Base-by-base conservation (phyloP, 2,888 invertebrate species). In the Leptopilina syphax region DNA sequence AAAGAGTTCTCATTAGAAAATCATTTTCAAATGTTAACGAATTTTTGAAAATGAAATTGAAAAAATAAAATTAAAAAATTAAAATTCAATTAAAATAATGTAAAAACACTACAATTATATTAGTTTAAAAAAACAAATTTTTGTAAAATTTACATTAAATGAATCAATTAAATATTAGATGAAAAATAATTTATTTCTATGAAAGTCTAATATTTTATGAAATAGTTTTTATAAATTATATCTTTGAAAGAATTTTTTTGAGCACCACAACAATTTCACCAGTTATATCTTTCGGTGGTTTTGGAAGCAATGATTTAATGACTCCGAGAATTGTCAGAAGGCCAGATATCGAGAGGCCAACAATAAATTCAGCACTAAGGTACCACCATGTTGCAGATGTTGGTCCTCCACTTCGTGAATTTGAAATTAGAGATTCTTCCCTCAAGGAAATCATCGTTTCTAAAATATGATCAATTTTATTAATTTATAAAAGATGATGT, bases 191-290 rank as follows among this genome's bases (percentile, higher is more conserved):
- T 34, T 34, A 34, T 34, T 34, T 34, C 34, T 27, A 27, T 27
- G 3, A 27, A 3, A 27, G 27, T 27, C 27, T 27, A 27, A 27
- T 27, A 27, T 27, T 27, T 27, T 27, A 0, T 1, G 27, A 27
- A 27, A 27, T 60, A 1, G 41, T 47, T 44, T 50, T 70, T 13
- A 57, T 27, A 8, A 57, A 24, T 70, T 57, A 7, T 47, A 47
- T 47, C 47, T 70, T 79, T 7, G n/a, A 76, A 76, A 54, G 1
- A 57, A n/a, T 7, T 60, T n/a, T 60, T 60, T 60, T 18, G 18
- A 60, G 85, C 85, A 91, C 92, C 87, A 92, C 70, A 65, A 91
- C 91, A 6, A 90, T 87, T 60, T 91, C 86, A 34, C 89, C 90
- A 1, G 85, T 86, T 1, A 92, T 79, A 80, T 90, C 89, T 65